These are phyloP conservation scores for Eupithecia inturbata DNA, from an alignment of 2,888 invertebrate genomes.

Conservation along the genomic window DNA sequence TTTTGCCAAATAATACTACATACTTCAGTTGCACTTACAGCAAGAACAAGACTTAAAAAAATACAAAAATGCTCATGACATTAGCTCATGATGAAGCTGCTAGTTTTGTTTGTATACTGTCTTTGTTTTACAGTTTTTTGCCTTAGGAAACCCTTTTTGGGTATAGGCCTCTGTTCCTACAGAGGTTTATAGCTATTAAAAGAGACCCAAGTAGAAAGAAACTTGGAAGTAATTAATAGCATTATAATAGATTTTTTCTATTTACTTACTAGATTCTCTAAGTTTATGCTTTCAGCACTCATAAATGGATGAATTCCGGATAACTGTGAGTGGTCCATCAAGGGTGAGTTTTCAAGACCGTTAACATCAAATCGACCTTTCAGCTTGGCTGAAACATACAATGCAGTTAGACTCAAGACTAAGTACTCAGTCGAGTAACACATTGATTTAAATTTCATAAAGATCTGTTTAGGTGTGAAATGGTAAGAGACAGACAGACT, in stretches of 20 bases:
- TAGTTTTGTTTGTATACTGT: not conserved
- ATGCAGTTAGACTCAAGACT: not conserved
- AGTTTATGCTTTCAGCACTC: slow-evolving; percentile 86
- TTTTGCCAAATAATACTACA: too few species aligned
- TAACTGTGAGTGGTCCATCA: slow-evolving; percentile 77
- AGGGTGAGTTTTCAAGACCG: slow-evolving; percentile 57
- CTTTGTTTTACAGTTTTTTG: not conserved
- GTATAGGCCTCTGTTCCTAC: not conserved
- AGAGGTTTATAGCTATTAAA: not conserved
- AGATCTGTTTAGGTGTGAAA: too few species aligned
- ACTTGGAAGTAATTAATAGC: too few species aligned
- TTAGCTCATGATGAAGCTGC: not conserved
- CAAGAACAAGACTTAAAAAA: too few species aligned
- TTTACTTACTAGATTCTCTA: slow-evolving; percentile 66
- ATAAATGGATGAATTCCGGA: slow-evolving; percentile 91
- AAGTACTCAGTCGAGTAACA: not conserved
- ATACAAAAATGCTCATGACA: too few species aligned
- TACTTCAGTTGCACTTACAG: too few species aligned
- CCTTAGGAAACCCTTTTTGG: not conserved
- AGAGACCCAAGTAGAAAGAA: too few species aligned
- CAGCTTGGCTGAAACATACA: slow-evolving; percentile 64
- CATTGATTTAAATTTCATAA: slow-evolving; percentile 13
- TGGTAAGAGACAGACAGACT: too few species aligned
- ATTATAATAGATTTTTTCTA: not conserved
- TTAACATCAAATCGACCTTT: slow-evolving; percentile 59